Conservation (phyloP, 2,797 vertebrate genomes). For the Pangasius macronema region DNA sequence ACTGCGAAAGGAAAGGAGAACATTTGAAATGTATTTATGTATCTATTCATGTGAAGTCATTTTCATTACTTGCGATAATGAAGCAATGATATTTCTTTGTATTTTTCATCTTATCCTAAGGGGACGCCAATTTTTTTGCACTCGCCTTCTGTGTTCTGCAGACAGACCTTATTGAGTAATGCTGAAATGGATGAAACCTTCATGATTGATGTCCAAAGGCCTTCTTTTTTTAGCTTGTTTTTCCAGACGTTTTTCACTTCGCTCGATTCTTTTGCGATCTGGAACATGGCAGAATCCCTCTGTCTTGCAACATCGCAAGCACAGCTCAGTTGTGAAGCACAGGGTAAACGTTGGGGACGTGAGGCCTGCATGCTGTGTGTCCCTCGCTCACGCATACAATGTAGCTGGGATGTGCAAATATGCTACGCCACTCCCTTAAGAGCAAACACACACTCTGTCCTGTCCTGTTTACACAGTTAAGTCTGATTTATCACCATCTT, state of each 20-base stretch:
- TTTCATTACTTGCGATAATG: neutral
- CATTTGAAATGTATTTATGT: neutral
- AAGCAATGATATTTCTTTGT: neutral
- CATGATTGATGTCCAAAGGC: neutral
- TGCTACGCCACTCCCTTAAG: neutral
- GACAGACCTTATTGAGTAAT: neutral
- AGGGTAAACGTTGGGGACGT: neutral
- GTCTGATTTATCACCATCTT: neutral
- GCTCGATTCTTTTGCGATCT: neutral
- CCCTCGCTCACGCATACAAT: neutral
- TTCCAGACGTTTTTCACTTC: neutral
- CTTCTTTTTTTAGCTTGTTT: neutral
- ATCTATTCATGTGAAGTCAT: neutral
- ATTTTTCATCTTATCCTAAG: neutral
- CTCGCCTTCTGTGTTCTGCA: neutral
- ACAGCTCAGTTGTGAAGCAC: neutral
- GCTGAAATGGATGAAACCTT: neutral
- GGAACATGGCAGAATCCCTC: neutral
- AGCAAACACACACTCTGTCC: neutral
- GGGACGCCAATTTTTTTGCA: neutral
- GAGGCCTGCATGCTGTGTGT: neutral
- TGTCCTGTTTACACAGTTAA: neutral
- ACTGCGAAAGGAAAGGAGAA: neutral
- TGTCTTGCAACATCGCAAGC: neutral
- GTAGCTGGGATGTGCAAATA: neutral